Conservation (phyloP, 35 echinoderm and acorn worm genomes). For the Apostichopus californicus region DNA sequence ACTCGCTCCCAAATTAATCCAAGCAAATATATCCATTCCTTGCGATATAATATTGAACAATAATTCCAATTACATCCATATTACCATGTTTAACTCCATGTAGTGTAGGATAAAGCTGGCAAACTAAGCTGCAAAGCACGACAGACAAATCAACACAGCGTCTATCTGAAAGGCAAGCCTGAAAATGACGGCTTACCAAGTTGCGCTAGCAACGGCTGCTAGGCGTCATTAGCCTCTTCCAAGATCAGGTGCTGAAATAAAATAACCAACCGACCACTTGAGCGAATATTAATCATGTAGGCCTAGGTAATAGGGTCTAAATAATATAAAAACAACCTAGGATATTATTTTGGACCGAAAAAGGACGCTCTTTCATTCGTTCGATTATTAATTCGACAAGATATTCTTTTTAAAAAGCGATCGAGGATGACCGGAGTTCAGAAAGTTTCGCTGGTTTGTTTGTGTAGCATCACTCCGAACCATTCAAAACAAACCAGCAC, state of each 20-base stretch:
- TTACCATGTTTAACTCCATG: conserved; percentile 33
- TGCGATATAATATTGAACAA: not conserved
- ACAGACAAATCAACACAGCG: conserved; percentile 56
- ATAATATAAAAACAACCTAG: conserved; percentile 26
- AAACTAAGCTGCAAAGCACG: conserved; percentile 4
- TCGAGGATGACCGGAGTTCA: conserved; percentile 59
- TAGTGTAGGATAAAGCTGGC: not conserved
- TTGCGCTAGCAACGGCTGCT: conserved; percentile 62
- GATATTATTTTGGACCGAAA: conserved; percentile 19
- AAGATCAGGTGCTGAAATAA: conserved; percentile 29
- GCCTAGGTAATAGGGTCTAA: not conserved
- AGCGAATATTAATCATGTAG: conserved; percentile 39
- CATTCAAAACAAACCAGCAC: conserved; percentile 39
- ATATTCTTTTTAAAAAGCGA: conserved; percentile 38
- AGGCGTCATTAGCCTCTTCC: conserved; percentile 60
- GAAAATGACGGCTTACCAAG: conserved; percentile 57
- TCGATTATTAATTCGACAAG: conserved; percentile 29
- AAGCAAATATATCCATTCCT: conserved; percentile 36
- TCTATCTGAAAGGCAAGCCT: conserved; percentile 62
- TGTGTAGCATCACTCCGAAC: conserved; percentile 47
- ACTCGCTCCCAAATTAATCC: conserved; percentile 11
- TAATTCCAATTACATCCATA: conserved; percentile 29
- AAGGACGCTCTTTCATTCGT: conserved; percentile 20
- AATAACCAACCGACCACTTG: not conserved
- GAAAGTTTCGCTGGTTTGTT: conserved; percentile 58